Evolutionary conservation across 1,140 invertebrate species (phyloP).

Genomic region (Leucophenga varia): DNA sequence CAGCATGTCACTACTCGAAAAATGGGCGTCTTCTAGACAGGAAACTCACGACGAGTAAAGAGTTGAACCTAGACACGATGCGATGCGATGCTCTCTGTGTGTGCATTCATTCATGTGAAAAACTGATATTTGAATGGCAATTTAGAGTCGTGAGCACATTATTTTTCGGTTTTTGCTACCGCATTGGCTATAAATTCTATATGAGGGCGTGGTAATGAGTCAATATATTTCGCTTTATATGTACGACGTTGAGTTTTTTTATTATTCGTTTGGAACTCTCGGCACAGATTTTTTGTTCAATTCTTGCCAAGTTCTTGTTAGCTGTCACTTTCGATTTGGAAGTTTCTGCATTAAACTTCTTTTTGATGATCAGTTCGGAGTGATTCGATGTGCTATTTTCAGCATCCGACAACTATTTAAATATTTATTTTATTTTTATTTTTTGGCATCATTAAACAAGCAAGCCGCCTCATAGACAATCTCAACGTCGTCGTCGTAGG

Average conservation of each 20-base stretch:
- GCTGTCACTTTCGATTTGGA: constrained; percentile 35
- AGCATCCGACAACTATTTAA: too few species aligned
- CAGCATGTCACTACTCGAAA: too few species aligned
- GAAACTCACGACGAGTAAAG: too few species aligned
- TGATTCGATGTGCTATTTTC: too few species aligned
- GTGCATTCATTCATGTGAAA: too few species aligned
- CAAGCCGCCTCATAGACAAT: too few species aligned
- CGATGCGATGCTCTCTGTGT: too few species aligned
- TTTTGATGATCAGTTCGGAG: constrained; percentile 38
- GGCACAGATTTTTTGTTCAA: constrained; percentile 6
- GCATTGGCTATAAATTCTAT: constrained; percentile 5
- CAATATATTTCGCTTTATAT: constrained; percentile 7
- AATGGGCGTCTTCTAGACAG: too few species aligned
- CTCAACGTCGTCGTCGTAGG: too few species aligned
- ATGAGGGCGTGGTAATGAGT: constrained; percentile 35
- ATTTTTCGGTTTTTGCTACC: constrained; percentile 31
- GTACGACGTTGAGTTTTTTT: constrained; percentile 35
- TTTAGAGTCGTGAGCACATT: constrained; percentile 26
- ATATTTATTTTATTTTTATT: too few species aligned
- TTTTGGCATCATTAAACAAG: too few species aligned
- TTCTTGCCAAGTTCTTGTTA: not conserved
- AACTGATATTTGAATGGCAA: too few species aligned
- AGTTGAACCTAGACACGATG: constrained; percentile 25
- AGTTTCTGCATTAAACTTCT: constrained; percentile 35
- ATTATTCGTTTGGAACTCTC: constrained; percentile 2